Evolutionary conservation across 2,113 vertebrate genomes (phyloP), one percentile per base, ranked within the genome.

Genomic region (Rhea americana): DNA sequence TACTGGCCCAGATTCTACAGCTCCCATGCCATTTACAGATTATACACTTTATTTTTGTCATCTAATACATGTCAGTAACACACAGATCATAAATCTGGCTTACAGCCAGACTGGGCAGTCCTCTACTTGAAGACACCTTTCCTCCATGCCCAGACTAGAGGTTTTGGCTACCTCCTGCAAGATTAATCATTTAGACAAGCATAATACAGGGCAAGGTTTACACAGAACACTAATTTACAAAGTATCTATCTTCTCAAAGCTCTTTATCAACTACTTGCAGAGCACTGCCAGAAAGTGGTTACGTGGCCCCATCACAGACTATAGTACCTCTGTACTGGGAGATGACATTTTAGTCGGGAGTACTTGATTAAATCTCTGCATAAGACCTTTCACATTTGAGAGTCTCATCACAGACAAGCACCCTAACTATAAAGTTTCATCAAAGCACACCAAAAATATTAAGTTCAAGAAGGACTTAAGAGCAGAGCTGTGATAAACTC

Each of bases 111-210:
- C 1, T 8, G 25, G 11, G 6, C 26, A 77, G 28, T 56, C 19
- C 19, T 58, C 19, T 41, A 13, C 12, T 11, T 0, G 0, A 78
- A 8, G 8, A 35, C 2, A 1, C 21, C 37, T 53, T 32, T 65
- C 30, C 30, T 50, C 45, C 32, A 85, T 24, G 14, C 19, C 5
- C 7, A 16, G 14, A 73, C 20, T 26, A 53, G 11, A 37, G 25
- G 39, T 58, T 62, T 41, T 58, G 65, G 50, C 6, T 28, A 78
- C 7, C 18, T 70, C 18, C 9, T 21, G 35, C 16, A 73, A 53
- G 7, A 15, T 6, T 3, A 21, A 37, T 6, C 56, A 6, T 61
- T 82, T 13, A 51, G n/a, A 35, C 2, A 0, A 90, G 21, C 43
- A 48, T 11, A 75, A 8, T 24, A 48, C 2, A 5, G 0, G 1